Evolutionary conservation across 2,113 vertebrate species (phyloP).

Genomic region (Austrofundulus limnaeus): DNA sequence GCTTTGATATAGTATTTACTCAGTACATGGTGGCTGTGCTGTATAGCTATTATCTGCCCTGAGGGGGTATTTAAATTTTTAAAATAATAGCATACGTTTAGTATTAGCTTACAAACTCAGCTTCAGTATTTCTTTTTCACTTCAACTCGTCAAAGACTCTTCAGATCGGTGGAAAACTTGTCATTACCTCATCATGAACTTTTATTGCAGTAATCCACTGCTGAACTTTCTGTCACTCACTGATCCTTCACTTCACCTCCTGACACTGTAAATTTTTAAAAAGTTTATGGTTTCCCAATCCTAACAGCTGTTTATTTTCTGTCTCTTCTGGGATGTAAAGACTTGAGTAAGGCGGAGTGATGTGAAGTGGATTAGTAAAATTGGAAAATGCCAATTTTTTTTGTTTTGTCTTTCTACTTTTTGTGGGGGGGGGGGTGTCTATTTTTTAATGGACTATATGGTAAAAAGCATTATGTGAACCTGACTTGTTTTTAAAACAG

Average conservation of each 20-base stretch:
- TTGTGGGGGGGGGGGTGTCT: too few species aligned
- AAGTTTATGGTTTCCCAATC: neutral
- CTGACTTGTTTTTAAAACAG: too few species aligned
- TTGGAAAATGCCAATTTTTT: neutral
- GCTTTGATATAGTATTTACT: too few species aligned
- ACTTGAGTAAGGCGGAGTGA: neutral
- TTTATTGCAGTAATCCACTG: constrained; percentile 15
- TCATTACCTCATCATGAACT: neutral
- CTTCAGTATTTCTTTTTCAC: neutral
- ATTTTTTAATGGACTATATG: neutral
- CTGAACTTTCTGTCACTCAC: constrained; percentile 24
- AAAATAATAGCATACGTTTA: neutral
- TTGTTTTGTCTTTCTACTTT: neutral
- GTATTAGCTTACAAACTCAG: neutral
- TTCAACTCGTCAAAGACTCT: too few species aligned
- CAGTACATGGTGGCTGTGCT: too few species aligned
- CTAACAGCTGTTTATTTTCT: constrained; percentile 1
- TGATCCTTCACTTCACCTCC: constrained; percentile 8
- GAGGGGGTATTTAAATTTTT: too few species aligned
- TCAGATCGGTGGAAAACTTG: neutral
- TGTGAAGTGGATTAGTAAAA: neutral
- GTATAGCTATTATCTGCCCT: too few species aligned
- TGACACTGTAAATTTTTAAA: neutral
- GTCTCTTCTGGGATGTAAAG: neutral
- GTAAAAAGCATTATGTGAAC: too few species aligned